These are phyloP conservation scores for Ondatra zibethicus DNA, from an alignment of 2,113 vertebrate genomes.

Conservation along the genomic window DNA sequence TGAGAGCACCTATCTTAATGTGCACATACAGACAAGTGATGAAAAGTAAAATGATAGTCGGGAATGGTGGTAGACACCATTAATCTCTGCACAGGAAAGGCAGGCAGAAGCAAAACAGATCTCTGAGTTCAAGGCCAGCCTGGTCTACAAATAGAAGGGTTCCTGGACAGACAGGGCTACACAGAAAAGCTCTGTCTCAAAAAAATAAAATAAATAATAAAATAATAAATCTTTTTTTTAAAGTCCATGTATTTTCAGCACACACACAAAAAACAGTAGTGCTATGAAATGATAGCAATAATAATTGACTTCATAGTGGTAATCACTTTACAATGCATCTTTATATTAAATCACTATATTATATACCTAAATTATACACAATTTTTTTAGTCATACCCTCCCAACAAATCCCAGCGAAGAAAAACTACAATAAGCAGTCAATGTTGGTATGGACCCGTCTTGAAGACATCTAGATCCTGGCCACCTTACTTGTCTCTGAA, in stretches of 20 bases:
- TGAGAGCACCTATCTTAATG: neutral
- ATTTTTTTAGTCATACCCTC: neutral
- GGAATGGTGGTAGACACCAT: neutral
- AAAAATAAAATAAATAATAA: neutral
- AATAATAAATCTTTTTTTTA: neutral
- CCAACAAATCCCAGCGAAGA: neutral
- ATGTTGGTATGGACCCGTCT: neutral
- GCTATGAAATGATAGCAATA: neutral
- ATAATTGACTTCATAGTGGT: neutral
- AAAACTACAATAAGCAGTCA: neutral
- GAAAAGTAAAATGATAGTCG: neutral
- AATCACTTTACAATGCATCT: neutral
- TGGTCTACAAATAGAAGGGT: neutral
- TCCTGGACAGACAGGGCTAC: neutral
- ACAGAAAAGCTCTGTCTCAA: neutral
- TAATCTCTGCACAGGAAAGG: neutral
- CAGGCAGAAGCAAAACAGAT: neutral
- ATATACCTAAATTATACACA: neutral
- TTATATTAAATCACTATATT: neutral
- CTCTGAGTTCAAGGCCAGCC: neutral
- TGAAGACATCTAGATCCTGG: neutral
- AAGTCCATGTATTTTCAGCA: neutral
- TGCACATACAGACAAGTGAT: neutral
- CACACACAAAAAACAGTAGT: neutral
- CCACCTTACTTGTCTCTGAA: neutral